Percentiles rank a stretch among this genome's conserved stretches.
phyloP scores from a whole-genome alignment of 2,888 invertebrate genomes.

The Romanomermis culicivorax region DNA sequence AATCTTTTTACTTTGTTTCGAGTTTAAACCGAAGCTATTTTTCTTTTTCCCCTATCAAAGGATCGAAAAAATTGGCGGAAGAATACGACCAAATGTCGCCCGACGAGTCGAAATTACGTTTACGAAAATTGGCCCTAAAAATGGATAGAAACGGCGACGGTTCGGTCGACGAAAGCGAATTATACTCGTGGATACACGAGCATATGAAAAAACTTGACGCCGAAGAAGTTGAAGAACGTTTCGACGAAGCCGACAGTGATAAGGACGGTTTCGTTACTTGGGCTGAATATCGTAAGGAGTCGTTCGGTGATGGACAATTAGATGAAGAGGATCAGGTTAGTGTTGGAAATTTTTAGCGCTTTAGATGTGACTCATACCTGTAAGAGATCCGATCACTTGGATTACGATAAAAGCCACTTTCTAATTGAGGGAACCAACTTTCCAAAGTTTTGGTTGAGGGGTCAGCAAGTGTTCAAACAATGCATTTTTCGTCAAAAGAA shows the following conservation, averaged over 20 bases:
- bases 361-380: too few species aligned
- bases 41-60: too few species aligned
- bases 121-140: slow-evolving; percentile 50
- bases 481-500: too few species aligned
- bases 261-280: slow-evolving; percentile 60
- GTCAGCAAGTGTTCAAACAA: too few species aligned
- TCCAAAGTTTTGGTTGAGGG: too few species aligned
- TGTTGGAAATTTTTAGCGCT: too few species aligned
- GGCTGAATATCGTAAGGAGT: slow-evolving; percentile 68
- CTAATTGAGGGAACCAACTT: too few species aligned
- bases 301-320: slow-evolving; percentile 39
- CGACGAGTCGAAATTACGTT: slow-evolving; percentile 57
- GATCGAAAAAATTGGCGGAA: slow-evolving; percentile 40
- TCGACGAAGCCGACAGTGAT: slow-evolving; percentile 47
- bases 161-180: slow-evolving; percentile 52
- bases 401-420: too few species aligned
- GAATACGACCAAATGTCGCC: slow-evolving; percentile 66
- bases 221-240: slow-evolving; percentile 29
- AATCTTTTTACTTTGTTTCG: too few species aligned
- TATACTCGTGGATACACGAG: neutral
- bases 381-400: too few species aligned
- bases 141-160: slow-evolving; percentile 71
- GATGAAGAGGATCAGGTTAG: neutral
- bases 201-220: slow-evolving; percentile 18
- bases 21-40: too few species aligned